phyloP scores from a whole-genome alignment of 2,113 vertebrate species.

The Engystomops pustulosus region DNA sequence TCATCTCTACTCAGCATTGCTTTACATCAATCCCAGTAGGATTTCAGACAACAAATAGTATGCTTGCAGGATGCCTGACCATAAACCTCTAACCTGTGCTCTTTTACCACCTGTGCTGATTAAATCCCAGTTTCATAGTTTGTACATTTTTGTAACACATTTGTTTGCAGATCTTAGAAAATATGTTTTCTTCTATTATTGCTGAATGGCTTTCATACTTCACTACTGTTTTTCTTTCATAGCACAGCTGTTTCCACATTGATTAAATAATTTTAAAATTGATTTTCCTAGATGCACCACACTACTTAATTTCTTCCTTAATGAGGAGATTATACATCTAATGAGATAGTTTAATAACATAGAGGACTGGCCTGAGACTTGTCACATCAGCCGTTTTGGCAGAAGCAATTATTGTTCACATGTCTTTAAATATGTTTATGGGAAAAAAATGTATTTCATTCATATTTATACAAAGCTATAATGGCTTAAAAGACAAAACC shows the following conservation, averaged over 20 bases:
- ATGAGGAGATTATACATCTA: constrained; percentile 27
- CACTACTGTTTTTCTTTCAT: not conserved
- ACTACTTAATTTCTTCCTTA: constrained; percentile 22
- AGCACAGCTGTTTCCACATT: constrained; percentile 32
- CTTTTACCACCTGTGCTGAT: not conserved
- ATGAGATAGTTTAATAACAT: constrained; percentile 2
- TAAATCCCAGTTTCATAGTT: not conserved
- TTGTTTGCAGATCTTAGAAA: too few species aligned
- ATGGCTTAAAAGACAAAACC: too few species aligned
- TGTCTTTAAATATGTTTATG: not conserved
- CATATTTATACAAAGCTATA: too few species aligned
- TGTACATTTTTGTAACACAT: not conserved
- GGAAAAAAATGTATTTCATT: too few species aligned
- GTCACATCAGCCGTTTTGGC: not conserved
- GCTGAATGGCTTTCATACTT: not conserved
- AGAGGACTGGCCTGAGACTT: not conserved
- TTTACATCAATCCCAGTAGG: too few species aligned
- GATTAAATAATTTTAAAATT: constrained; percentile 33
- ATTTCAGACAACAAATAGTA: too few species aligned
- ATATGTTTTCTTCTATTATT: not conserved
- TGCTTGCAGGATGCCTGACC: not conserved
- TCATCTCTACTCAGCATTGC: too few species aligned
- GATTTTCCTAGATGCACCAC: constrained; percentile 33
- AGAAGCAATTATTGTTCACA: not conserved
- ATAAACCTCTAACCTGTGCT: not conserved